These are phyloP conservation scores for Saturnia pavonia DNA, from an alignment of 2,888 invertebrate genomes.

Conservation along the genomic window DNA sequence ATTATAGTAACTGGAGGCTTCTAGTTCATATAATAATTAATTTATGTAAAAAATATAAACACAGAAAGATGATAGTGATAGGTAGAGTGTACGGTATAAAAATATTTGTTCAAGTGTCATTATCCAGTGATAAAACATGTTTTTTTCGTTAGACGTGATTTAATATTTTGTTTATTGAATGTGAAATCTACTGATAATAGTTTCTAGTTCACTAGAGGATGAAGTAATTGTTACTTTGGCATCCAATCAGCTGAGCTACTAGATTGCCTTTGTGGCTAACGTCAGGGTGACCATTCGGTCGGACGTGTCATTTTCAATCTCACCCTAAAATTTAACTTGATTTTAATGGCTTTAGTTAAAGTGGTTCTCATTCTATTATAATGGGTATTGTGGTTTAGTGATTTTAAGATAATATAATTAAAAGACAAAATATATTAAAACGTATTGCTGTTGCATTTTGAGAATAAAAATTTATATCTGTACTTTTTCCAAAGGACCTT, in stretches of 20 bases:
- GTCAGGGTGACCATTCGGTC: constrained; percentile 7
- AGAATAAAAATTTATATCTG: too few relatives aligned
- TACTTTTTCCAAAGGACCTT: too few relatives aligned
- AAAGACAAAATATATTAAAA: not conserved
- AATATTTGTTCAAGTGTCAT: too few relatives aligned
- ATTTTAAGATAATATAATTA: not conserved
- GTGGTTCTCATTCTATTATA: not conserved
- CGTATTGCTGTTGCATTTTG: not conserved
- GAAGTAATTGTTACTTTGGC: constrained; percentile 18
- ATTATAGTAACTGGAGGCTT: too few relatives aligned
- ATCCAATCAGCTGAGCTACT: constrained; percentile 13
- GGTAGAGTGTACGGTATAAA: too few relatives aligned
- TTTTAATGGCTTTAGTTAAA: constrained; percentile 1
- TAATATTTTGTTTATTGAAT: not conserved
- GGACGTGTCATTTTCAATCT: constrained; percentile 1
- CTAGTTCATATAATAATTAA: too few relatives aligned
- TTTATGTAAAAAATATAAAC: too few relatives aligned
- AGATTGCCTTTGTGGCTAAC: constrained; percentile 16
- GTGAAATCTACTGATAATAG: not conserved
- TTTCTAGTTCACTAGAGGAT: constrained; percentile 4
- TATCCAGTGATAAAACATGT: too few relatives aligned
- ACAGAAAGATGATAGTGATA: too few relatives aligned
- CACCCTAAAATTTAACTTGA: not conserved
- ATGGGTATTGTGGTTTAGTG: not conserved
- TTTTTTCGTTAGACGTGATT: not conserved